Percentiles rank a stretch among this genome's conserved stretches.
These are phyloP conservation scores for Isaurus tuberculatus DNA, from an alignment of 92 coral and sea anemone genomes.

Conservation along the genomic window DNA sequence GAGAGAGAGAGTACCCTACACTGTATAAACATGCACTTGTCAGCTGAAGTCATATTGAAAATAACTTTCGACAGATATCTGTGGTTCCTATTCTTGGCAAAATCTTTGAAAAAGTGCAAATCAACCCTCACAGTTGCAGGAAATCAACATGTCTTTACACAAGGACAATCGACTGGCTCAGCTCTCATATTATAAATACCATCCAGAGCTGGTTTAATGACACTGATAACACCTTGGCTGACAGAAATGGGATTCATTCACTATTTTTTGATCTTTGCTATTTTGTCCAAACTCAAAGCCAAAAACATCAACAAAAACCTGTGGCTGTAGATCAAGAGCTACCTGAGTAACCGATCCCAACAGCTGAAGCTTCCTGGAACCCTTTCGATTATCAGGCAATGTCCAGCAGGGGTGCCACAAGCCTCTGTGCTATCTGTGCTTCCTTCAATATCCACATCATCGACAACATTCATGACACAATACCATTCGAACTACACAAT, in stretches of 20 bases:
- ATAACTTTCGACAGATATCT: background rate
- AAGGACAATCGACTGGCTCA: background rate
- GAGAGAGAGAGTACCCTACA: too few species aligned
- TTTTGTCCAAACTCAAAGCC: background rate
- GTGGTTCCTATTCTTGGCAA: background rate
- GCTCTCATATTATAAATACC: background rate
- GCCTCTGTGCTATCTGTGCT: slow-evolving; percentile 26
- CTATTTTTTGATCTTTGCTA: background rate
- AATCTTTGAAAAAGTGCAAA: background rate
- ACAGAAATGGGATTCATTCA: background rate
- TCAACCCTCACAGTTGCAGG: background rate
- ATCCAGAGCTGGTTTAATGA: slow-evolving; percentile 1
- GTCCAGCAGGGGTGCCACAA: slow-evolving; percentile 42
- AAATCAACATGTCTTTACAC: background rate
- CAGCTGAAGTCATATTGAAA: background rate
- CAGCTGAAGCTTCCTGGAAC: slow-evolving; percentile 25
- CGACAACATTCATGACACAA: background rate
- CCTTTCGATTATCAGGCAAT: slow-evolving; percentile 13
- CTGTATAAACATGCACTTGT: background rate
- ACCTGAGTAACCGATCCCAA: slow-evolving; percentile 10
- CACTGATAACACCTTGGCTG: background rate
- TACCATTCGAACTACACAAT: background rate
- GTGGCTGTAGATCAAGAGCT: slow-evolving; percentile 33
- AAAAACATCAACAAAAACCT: background rate
- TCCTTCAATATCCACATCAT: background rate